These are phyloP conservation scores for Catostylus mosaicus DNA, from an alignment of 30 jellyfish, hydroid and myxozoan genomes.

Conservation along the genomic window DNA sequence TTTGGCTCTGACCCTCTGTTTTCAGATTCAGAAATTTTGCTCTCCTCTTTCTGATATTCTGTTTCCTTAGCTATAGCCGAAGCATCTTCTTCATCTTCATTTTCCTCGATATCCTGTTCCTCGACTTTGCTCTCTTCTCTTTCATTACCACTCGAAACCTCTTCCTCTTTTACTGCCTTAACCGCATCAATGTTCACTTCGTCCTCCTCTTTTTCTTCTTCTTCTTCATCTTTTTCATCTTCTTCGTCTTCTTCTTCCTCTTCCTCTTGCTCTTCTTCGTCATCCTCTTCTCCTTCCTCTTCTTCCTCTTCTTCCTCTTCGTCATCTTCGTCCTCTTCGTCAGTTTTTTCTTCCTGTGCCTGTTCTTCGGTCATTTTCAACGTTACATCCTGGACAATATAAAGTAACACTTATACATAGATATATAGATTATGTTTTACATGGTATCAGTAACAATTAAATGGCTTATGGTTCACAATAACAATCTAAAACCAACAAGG, in stretches of 20 bases:
- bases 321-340: slow-evolving; percentile 55
- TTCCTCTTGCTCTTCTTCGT: slow-evolving; percentile 24
- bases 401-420: no score
- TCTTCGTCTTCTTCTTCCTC: slow-evolving; percentile 55
- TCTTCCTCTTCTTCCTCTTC: slow-evolving; percentile 68
- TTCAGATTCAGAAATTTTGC: not conserved
- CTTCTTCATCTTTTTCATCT: slow-evolving; percentile 51
- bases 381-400: slow-evolving; percentile 83
- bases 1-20: not conserved
- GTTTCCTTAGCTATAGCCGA: slow-evolving; percentile 12
- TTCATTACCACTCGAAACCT: not conserved
- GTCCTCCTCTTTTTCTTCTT: slow-evolving; percentile 40
- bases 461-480: no score
- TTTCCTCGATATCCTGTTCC: slow-evolving; percentile 21
- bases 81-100: slow-evolving; percentile 8
- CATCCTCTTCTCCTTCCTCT: slow-evolving; percentile 50
- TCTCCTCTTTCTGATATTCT: not conserved
- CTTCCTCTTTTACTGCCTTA: slow-evolving; percentile 17
- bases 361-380: slow-evolving; percentile 60
- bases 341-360: slow-evolving; percentile 30
- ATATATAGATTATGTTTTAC: no score
- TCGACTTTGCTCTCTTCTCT: slow-evolving; percentile 53
- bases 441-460: no score
- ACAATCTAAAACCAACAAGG: no score
- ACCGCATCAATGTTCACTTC: slow-evolving; percentile 45